Base-by-base conservation (phyloP, 2,888 invertebrate species). In the Ormyrus labotus region DNA sequence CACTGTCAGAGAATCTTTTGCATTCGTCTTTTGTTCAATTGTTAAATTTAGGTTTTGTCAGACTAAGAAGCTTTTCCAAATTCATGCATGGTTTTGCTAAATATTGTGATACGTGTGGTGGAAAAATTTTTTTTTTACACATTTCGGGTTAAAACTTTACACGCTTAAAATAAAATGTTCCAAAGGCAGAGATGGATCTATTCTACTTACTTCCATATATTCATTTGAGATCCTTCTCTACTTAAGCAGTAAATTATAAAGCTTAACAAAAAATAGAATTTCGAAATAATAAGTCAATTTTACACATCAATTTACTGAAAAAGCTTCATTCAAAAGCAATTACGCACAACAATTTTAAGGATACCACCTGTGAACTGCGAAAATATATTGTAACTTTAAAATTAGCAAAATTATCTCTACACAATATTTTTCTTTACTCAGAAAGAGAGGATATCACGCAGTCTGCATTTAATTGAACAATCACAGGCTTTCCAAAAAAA, bases 51-150 rank as follows among this genome's bases (percentile, higher is more conserved):
- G 80, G 55, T 71, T 80, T 57, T 67, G 50, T 69, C 69, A 73
- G 65, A 73, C 77, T 80, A 82, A 76, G 13, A 82, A 82, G 80
- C 82, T 82, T 82, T 73, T 73, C 58, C 55, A 82, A 75, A 65
- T 77, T 77, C 82, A 82, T 82, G 80, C 82, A 77, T 69, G 55
- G 68, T 73, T 77, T 77, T 73, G 64, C 77, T 80, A 78, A 57
- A 68, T 50, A 68, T 76, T 13, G 47, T 72, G 13, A 50, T 58
- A 63, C 61, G 58, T 72, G 13, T 68, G 71, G 72, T 76, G 76
- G 71, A 72, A 77, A 80, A 80, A 80, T 76, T 13, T 72, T 50
- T 58, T 13, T 50, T 9, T 45, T 13, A 45, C 74, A 58, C 19
- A 34, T 63, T 55, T 34, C 34, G 3, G 34, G 34, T 13, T 7